phyloP scores from a whole-genome alignment of 2,797 vertebrate species.

The Apogon hyalosoma region DNA sequence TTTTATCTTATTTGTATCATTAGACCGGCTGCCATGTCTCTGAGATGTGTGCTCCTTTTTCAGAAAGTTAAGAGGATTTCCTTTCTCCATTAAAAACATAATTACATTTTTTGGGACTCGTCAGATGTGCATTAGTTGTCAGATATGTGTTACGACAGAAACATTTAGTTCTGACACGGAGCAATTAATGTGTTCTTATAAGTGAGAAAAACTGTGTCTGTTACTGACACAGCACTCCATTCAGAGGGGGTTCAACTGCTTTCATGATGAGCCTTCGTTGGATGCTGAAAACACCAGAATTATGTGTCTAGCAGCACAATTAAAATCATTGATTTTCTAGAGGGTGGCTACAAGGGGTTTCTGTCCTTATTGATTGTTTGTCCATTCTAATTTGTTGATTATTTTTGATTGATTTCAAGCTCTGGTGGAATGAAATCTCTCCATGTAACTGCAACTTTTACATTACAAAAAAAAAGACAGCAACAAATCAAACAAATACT shows the following conservation, averaged over 20 bases:
- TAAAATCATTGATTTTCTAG: slow-evolving; percentile 66
- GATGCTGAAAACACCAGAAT: slow-evolving; percentile 54
- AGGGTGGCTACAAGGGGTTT: slow-evolving; percentile 34
- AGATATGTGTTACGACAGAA: slow-evolving; percentile 25
- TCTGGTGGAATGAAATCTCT: slow-evolving; percentile 11
- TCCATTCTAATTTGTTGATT: slow-evolving; percentile 66
- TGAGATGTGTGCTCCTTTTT: not conserved
- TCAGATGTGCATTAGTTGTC: slow-evolving; percentile 14
- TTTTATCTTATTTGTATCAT: slow-evolving; percentile 15
- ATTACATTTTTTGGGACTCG: slow-evolving; percentile 13
- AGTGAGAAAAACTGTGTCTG: slow-evolving; percentile 30
- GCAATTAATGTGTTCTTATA: slow-evolving; percentile 33
- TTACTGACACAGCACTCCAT: slow-evolving; percentile 36
- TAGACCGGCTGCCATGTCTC: not conserved
- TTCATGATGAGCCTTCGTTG: slow-evolving; percentile 40
- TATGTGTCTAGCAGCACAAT: slow-evolving; percentile 60
- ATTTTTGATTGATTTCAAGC: slow-evolving; percentile 59
- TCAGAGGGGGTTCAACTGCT: slow-evolving; percentile 29
- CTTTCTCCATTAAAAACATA: slow-evolving; percentile 9
- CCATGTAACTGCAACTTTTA: not conserved
- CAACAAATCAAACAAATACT: not conserved
- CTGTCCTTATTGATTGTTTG: slow-evolving; percentile 59
- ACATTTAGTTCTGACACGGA: slow-evolving; percentile 25
- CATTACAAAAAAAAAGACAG: not conserved
- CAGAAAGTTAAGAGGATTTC: not conserved